These are phyloP conservation scores for Procavia capensis DNA, from an alignment of 2,113 vertebrate species.

Conservation along the genomic window DNA sequence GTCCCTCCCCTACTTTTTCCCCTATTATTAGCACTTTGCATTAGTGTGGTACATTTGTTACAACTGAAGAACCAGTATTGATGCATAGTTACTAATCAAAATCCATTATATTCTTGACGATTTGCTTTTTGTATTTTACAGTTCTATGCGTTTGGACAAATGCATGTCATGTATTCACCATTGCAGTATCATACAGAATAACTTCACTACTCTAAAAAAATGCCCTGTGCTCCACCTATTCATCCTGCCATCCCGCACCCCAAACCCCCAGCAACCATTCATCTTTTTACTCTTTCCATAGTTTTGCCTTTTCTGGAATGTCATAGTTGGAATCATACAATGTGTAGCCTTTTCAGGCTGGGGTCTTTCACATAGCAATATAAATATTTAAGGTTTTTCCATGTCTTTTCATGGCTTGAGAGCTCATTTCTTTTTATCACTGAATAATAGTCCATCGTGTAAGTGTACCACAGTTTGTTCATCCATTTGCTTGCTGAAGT, in stretches of 20 bases:
- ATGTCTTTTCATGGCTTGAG: background rate
- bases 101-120: background rate
- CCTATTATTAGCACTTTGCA: background rate
- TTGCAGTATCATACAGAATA: too few species aligned
- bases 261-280: background rate
- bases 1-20: background rate
- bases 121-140: background rate
- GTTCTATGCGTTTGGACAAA: background rate
- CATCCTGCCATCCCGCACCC: background rate
- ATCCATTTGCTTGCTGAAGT: background rate
- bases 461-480: background rate
- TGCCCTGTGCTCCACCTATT: background rate
- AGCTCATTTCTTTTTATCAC: background rate
- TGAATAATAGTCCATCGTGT: background rate
- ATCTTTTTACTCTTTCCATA: background rate
- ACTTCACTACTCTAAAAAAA: too few species aligned
- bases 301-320: background rate
- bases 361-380: background rate
- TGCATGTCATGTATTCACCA: too few species aligned
- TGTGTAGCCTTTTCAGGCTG: background rate
- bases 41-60: background rate
- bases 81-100: background rate
- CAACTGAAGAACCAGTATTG: background rate
- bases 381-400: background rate
- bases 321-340: background rate